These are phyloP conservation scores for Acropora tenuis DNA, from an alignment of 64 coral and sea anemone genomes.

Conservation along the genomic window DNA sequence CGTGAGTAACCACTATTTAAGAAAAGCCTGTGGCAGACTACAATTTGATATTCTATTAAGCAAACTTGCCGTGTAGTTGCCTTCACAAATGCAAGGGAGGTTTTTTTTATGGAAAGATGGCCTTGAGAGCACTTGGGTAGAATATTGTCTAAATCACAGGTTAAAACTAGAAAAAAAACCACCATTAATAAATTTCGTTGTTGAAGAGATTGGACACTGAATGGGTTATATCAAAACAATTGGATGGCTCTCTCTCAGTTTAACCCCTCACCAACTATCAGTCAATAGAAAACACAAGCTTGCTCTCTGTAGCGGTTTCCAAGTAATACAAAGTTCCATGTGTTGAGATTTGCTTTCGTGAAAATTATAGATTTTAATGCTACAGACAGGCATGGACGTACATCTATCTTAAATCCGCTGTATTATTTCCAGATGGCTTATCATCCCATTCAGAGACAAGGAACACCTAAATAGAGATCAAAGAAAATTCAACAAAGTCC, in stretches of 20 bases:
- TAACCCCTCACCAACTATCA: background rate
- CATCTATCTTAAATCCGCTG: background rate
- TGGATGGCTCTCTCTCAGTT: background rate
- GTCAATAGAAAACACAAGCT: background rate
- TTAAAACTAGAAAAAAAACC: background rate
- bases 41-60: no score
- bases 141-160: background rate
- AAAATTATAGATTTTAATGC: background rate
- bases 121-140: background rate
- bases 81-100: no score
- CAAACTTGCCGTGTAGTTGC: no score
- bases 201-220: background rate
- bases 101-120: background rate
- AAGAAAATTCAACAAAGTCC: slow-evolving; percentile 50
- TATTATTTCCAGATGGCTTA: slow-evolving; percentile 42
- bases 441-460: slow-evolving; percentile 53
- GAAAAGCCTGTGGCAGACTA: no score
- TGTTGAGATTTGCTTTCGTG: background rate
- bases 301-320: background rate
- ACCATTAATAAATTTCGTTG: background rate
- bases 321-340: background rate
- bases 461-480: slow-evolving; percentile 34
- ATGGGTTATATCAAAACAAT: background rate
- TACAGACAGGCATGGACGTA: background rate
- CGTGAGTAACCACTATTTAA: no score